Evolutionary conservation across 2,888 invertebrate species (phyloP).

Genomic region (Creontiades dilutus): DNA sequence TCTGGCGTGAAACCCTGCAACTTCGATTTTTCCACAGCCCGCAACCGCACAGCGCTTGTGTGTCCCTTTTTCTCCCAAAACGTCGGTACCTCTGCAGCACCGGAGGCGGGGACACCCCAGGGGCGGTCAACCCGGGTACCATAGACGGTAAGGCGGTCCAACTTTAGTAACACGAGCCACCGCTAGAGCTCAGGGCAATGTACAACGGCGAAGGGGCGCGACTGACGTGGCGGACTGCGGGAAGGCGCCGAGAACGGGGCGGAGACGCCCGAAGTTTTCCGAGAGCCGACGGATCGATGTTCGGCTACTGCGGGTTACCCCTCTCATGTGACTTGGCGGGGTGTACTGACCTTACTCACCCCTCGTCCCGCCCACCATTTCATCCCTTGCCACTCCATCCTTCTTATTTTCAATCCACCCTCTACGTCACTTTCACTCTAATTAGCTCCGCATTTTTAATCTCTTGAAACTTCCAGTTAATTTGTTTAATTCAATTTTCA

Average conservation of each 20-base stretch:
- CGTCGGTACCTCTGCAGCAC: background rate
- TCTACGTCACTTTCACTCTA: constrained; percentile 18
- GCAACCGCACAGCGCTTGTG: constrained; percentile 16
- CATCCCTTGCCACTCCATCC: constrained; percentile 28
- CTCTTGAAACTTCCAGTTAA: background rate
- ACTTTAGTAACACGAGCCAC: background rate
- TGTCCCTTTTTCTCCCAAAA: background rate
- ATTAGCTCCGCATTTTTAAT: background rate
- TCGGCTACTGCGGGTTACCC: constrained; percentile 61
- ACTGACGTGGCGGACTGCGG: constrained; percentile 62
- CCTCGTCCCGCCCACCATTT: constrained; percentile 24
- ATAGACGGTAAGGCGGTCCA: background rate
- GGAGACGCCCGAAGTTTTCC: constrained; percentile 20
- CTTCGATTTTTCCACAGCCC: background rate
- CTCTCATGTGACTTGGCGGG: constrained; percentile 37
- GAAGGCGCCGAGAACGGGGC: background rate
- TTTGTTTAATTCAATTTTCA: too few species aligned
- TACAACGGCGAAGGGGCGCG: background rate
- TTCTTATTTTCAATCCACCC: background rate
- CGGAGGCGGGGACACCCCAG: background rate
- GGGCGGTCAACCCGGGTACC: background rate
- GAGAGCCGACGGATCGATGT: constrained; percentile 55
- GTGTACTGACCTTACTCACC: constrained; percentile 69
- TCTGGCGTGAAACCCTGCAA: background rate
- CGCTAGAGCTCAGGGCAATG: constrained; percentile 67